These are phyloP conservation scores for Xestoiulus laeticollis DNA, from an alignment of 2,888 invertebrate species.

Conservation along the genomic window DNA sequence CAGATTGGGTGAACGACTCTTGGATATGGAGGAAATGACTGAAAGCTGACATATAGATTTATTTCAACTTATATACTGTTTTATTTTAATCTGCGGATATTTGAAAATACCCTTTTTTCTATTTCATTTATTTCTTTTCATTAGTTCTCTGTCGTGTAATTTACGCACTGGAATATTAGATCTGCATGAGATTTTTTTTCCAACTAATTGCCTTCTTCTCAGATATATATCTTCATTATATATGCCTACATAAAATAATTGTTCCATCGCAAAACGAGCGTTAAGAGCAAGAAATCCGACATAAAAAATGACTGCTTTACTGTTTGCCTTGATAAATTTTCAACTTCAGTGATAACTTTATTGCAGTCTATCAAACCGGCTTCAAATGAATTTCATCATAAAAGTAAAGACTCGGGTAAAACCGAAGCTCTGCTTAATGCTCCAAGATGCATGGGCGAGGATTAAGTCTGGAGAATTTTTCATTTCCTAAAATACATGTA, in stretches of 20 bases:
- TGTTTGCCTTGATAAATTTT: constrained; percentile 10
- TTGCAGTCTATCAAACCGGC: constrained; percentile 21
- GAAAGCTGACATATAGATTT: neutral
- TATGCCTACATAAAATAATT: constrained; percentile 14
- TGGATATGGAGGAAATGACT: neutral
- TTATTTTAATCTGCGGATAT: constrained; percentile 1
- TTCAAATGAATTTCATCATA: constrained; percentile 15
- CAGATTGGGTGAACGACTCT: neutral
- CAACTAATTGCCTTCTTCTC: constrained; percentile 27
- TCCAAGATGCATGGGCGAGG: neutral
- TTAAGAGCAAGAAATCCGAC: neutral
- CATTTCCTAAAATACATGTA: neutral
- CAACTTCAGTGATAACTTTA: constrained; percentile 34
- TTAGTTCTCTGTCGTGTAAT: constrained; percentile 21
- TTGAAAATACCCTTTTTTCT: neutral
- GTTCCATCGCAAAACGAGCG: constrained; percentile 36
- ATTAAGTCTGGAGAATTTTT: neutral
- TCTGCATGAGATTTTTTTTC: neutral
- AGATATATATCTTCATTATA: constrained; percentile 43
- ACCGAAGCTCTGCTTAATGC: neutral
- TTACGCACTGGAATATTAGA: neutral
- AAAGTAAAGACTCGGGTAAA: neutral
- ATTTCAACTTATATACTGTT: neutral
- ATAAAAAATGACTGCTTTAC: constrained; percentile 2
- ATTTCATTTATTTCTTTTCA: constrained; percentile 28